Base-by-base conservation (phyloP, 2,113 vertebrate genomes). In the Acrocephalus kingi region DNA sequence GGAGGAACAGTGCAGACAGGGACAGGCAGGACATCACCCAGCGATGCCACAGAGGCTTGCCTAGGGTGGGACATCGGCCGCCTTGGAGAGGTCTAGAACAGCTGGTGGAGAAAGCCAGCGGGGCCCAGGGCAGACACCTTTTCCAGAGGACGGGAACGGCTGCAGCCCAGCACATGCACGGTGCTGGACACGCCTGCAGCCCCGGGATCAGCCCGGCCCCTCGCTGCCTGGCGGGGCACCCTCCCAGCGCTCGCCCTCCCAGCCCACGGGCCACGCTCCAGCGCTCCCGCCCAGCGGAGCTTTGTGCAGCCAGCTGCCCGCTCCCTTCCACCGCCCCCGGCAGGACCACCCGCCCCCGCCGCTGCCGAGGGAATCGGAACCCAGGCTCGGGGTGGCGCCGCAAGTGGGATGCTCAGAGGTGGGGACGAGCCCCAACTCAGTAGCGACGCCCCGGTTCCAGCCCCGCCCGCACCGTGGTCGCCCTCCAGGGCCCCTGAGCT, bases 21-120 rank as follows among this genome's bases (percentile, higher is more conserved):
- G 39, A 85, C 39, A 64, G 2, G 2, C 71, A 13, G 61, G 52
- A 35, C 45, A 12, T 5, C 2, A 66, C 55, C 49, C 46, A 15
- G 72, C 3, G 1, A 33, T 35, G 43, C 39, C 68, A n/a, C n/a
- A 9, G 2, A 16, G 31, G 23, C 43, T 13, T 7, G 23, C 1
- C 7, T 13, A 5, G 19, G 45, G 63, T 1, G 3, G 22, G 35
- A 64, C 6, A 11, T 1, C 5, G 48, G 52, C 28, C 48, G 54
- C 19, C 4, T 5, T 0, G 14, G n/a, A 21, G 43, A 27, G 58
- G 14, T 25, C 20, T 5, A 16, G 54, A 37, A 15, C 20, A n/a
- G 35, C 58, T 3, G 35, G 3, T 6, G 28, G 33, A 18, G 9
- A 27, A 51, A 35, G 43, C 1, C 33, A 9, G 37, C 0, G 2